Evolutionary conservation across 1,140 invertebrate genomes (phyloP).

Genomic region (Listronotus bonariensis): DNA sequence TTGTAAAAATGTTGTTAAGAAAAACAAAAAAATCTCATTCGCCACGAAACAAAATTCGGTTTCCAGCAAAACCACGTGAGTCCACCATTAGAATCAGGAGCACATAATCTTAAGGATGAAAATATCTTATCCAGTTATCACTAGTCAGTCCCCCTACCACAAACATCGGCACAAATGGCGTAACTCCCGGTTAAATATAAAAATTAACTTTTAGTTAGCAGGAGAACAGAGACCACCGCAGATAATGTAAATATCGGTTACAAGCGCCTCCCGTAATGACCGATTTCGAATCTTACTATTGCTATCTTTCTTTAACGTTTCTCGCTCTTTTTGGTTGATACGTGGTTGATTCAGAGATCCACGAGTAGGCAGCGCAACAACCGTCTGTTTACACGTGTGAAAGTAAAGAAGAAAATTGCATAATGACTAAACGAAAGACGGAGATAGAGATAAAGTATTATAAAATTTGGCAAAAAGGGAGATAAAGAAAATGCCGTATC

Average conservation of each 20-base stretch:
- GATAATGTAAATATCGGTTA: neutral
- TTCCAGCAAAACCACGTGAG: conserved; percentile 25
- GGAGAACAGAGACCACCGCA: neutral
- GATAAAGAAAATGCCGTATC: conserved; percentile 30
- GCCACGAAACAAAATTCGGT: too few relatives aligned
- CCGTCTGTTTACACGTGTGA: neutral
- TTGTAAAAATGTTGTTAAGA: too few relatives aligned
- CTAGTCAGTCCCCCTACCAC: neutral
- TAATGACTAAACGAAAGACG: conserved; percentile 19
- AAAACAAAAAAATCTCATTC: too few relatives aligned
- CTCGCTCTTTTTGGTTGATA: too few relatives aligned
- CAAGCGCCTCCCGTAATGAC: too few relatives aligned
- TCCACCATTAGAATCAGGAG: conserved; percentile 28
- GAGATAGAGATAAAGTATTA: conserved; percentile 19
- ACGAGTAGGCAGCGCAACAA: too few relatives aligned
- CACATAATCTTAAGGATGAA: conserved; percentile 3
- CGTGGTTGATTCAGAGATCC: too few relatives aligned
- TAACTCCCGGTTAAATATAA: conserved; percentile 26
- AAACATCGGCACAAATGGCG: neutral
- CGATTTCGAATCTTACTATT: too few relatives aligned
- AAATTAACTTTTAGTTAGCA: conserved; percentile 20
- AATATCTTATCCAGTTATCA: neutral
- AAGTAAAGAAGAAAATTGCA: conserved; percentile 33
- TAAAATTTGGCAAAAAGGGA: conserved; percentile 28
- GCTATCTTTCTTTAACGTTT: too few relatives aligned